Evolutionary conservation across 2,888 invertebrate species (phyloP).

Genomic region (Oligia latruncula): DNA sequence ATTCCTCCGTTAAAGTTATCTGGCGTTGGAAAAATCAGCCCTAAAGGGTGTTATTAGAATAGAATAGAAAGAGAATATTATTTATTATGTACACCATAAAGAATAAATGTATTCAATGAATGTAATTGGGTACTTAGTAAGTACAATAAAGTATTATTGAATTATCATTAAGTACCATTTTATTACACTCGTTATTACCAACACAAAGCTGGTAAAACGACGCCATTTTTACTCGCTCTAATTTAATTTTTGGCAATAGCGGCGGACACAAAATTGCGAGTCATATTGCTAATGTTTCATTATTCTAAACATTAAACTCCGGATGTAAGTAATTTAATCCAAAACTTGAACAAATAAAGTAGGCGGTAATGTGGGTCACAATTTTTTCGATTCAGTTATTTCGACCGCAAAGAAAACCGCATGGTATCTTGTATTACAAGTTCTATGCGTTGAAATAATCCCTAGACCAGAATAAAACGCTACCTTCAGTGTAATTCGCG

Average conservation of each 20-base stretch:
- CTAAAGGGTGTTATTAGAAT: neutral
- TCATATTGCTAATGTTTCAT: conserved; percentile 26
- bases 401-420: conserved; percentile 59
- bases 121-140: neutral
- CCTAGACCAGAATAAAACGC: conserved; percentile 57
- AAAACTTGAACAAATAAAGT: conserved; percentile 38
- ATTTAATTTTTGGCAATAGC: conserved; percentile 16
- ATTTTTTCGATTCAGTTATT: conserved; percentile 54
- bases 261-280: conserved; percentile 13
- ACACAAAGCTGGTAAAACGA: neutral
- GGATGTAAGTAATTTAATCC: conserved; percentile 49
- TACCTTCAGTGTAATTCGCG: conserved; percentile 54
- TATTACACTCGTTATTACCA: neutral
- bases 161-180: neutral
- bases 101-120: too few species aligned
- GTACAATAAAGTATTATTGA: neutral
- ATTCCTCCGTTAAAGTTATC: too few species aligned
- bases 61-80: too few species aligned
- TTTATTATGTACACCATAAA: too few species aligned
- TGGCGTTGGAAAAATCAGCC: too few species aligned
- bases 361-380: conserved; percentile 40
- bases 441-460: conserved; percentile 50
- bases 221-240: neutral
- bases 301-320: conserved; percentile 50
- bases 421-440: conserved; percentile 44